Base-by-base conservation (phyloP, 2,888 invertebrate genomes). In the Crioceris asparagi region DNA sequence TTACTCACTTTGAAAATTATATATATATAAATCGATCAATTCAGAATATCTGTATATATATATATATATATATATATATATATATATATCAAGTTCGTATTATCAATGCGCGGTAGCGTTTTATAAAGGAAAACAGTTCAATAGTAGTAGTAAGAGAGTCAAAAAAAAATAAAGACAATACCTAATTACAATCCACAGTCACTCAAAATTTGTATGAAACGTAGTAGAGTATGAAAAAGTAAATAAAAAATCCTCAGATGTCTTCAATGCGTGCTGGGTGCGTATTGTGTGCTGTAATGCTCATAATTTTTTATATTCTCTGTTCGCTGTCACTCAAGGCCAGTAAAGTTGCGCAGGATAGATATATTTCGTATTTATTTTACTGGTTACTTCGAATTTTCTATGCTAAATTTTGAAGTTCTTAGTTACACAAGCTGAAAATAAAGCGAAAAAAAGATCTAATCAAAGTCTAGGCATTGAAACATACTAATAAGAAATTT, bases 181-280 rank as follows among this genome's bases (percentile, higher is more conserved):
- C 35, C n/a, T n/a, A n/a, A 51, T 51, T 53, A 60, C 59, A 57
- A 62, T 59, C 57, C 63, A 60, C 62, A 60, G 56, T 63, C 65
- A 64, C 63, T 62, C 62, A 60, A 62, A 64, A 62, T 62, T 62
- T 59, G 45, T 54, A 43, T 48, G 48, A 48, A 62, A 62, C 58
- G 56, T 44, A 43, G 43, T 57, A 60, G 63, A 61, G 54, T 42
- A 43, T 45, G 58, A 61, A 64, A 62, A 55, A 53, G 51, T 53
- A 57, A 55, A 53, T 53, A 72, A 71, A 72, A 74, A 72, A 77
- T 81, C 79, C 79, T 80, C 81, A 81, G 81, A 82, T 82, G 82
- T 82, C 81, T 78, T 82, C 82, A 83, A 82, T 83, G 82, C 80
- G 80, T 80, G 82, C 82, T 82, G 81, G 75, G 76, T 80, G 76